Evolutionary conservation across 2,113 vertebrate species (phyloP).

Genomic region (Dasyprocta punctata): DNA sequence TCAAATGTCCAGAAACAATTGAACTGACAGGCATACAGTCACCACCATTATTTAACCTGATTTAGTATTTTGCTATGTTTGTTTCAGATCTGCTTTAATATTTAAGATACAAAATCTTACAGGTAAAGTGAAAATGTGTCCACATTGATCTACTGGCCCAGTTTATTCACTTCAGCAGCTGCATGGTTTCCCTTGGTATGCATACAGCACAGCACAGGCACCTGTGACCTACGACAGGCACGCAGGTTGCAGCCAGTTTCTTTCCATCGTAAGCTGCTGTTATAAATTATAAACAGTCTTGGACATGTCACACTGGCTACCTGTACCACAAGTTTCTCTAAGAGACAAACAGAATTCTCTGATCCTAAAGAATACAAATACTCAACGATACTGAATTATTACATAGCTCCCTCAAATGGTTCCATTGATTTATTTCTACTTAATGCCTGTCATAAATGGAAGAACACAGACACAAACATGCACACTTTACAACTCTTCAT

Average conservation of each 20-base stretch:
- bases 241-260: neutral
- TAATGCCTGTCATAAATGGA: neutral
- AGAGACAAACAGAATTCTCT: neutral
- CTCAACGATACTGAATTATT: neutral
- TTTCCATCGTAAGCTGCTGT: neutral
- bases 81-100: constrained; percentile 1
- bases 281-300: neutral
- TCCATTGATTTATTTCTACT: neutral
- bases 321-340: neutral
- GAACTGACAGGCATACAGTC: neutral
- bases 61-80: neutral
- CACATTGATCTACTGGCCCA: neutral
- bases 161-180: neutral
- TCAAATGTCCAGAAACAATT: neutral
- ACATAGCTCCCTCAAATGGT: neutral
- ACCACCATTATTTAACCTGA: neutral
- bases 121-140: neutral
- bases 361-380: neutral
- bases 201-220: neutral
- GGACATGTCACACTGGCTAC: neutral
- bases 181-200: neutral
- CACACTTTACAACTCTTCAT: neutral
- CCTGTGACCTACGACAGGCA: neutral
- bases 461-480: neutral
- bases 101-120: neutral